Conservation (phyloP, 2,113 vertebrate genomes). For the Chascanopsetta lugubris region DNA sequence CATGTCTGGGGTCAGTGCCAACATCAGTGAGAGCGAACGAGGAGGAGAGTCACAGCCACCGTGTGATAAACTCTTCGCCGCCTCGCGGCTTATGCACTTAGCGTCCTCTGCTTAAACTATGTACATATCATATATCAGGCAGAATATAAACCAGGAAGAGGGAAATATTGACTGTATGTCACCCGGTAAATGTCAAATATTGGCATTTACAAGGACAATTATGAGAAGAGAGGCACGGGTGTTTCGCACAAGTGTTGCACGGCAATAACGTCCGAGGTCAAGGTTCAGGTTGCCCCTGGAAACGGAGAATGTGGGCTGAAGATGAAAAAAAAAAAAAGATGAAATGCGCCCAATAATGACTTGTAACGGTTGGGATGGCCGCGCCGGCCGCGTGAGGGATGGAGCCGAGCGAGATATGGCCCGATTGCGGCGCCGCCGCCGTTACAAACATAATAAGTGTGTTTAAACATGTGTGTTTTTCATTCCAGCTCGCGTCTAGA, state of each 20-base stretch:
- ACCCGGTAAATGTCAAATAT: conserved; percentile 66
- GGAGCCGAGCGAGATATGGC: conserved; percentile 15
- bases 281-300: conserved; percentile 52
- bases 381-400: conserved; percentile 1
- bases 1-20: conserved; percentile 72
- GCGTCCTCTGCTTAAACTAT: conserved; percentile 40
- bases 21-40: conserved; percentile 45
- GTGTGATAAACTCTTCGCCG: conserved; percentile 52
- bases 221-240: conserved; percentile 48
- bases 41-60: conserved; percentile 38
- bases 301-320: neutral
- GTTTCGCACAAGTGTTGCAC: conserved; percentile 48
- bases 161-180: conserved; percentile 61
- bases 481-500: conserved; percentile 48
- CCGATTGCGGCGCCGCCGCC: neutral
- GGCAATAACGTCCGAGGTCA: conserved; percentile 53
- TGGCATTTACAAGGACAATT: conserved; percentile 75
- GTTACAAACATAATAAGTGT: neutral
- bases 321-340: neutral
- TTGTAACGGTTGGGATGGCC: conserved; percentile 15
- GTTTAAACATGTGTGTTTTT: neutral
- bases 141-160: conserved; percentile 45
- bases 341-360: conserved; percentile 11
- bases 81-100: conserved; percentile 62
- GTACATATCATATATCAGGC: conserved; percentile 61